Conservation (phyloP, 2,113 vertebrate species). For the Phoenicopterus ruber region DNA sequence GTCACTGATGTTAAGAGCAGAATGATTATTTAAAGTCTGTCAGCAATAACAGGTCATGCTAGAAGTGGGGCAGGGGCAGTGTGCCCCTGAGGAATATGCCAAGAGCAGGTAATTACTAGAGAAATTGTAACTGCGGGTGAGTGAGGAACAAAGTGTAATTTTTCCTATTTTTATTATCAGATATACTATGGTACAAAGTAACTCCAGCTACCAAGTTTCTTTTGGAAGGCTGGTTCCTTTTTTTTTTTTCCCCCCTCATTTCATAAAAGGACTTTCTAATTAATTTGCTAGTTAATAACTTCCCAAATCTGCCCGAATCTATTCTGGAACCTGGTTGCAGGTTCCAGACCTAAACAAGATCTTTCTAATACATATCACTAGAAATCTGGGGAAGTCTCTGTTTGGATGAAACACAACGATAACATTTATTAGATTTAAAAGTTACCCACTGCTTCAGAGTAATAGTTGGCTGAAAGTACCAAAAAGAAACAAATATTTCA, state of each 20-base stretch:
- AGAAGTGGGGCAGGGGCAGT: background rate
- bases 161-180: background rate
- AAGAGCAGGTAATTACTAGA: background rate
- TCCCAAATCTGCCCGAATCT: background rate
- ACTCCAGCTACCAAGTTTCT: background rate
- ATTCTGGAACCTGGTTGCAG: background rate
- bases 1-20: background rate
- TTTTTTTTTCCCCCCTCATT: no score
- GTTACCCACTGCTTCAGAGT: background rate
- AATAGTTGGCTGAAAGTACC: background rate
- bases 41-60: background rate
- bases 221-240: background rate
- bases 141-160: background rate
- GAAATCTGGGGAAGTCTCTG: background rate
- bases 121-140: background rate
- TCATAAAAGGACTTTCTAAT: background rate
- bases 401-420: background rate
- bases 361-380: background rate
- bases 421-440: background rate
- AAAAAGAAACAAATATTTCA: background rate
- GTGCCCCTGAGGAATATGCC: background rate
- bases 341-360: background rate
- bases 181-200: background rate
- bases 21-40: background rate
- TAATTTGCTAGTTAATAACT: background rate